Percentiles rank a stretch among this genome's conserved stretches.
phyloP scores from a whole-genome alignment of 2,888 invertebrate genomes.

The Craniophora ligustri region DNA sequence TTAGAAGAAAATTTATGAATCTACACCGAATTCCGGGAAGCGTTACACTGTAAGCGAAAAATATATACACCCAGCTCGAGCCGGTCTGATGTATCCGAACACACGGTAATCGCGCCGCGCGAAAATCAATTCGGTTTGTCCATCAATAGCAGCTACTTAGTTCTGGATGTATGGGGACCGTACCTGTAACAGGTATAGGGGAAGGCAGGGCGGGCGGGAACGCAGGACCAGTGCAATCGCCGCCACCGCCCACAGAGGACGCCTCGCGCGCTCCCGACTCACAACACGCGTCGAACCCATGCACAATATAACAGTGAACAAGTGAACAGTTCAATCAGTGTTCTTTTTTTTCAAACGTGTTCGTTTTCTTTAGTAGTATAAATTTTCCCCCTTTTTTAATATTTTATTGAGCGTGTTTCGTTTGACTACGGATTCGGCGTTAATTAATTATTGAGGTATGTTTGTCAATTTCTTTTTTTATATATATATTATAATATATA shows the following conservation, averaged over 20 bases:
- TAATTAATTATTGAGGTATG: slow-evolving; percentile 47
- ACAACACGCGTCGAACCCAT: slow-evolving; percentile 58
- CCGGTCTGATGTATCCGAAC: slow-evolving; percentile 32
- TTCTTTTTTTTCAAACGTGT: slow-evolving; percentile 39
- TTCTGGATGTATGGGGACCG: slow-evolving; percentile 72
- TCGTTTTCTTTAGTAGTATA: slow-evolving; percentile 8
- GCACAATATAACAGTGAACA: slow-evolving; percentile 58
- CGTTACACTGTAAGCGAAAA: slow-evolving; percentile 47
- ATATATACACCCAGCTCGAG: slow-evolving; percentile 37
- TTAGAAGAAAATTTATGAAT: slow-evolving; percentile 62
- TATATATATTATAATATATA: background rate
- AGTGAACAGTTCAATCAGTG: slow-evolving; percentile 63
- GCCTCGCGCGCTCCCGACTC: slow-evolving; percentile 63
- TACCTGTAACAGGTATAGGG: slow-evolving; percentile 84
- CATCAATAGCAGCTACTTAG: slow-evolving; percentile 86
- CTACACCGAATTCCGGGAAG: slow-evolving; percentile 56
- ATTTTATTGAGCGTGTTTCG: slow-evolving; percentile 19
- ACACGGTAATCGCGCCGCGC: slow-evolving; percentile 57
- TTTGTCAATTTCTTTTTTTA: slow-evolving; percentile 20
- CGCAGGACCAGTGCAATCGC: slow-evolving; percentile 77
- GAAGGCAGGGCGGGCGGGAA: slow-evolving; percentile 72
- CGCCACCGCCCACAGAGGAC: slow-evolving; percentile 69
- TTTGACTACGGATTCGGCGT: slow-evolving; percentile 27
- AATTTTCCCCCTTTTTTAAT: slow-evolving; percentile 8
- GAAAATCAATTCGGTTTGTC: slow-evolving; percentile 83